These are phyloP conservation scores for Calyptomena viridis DNA, from an alignment of 2,113 vertebrate genomes.

Conservation along the genomic window DNA sequence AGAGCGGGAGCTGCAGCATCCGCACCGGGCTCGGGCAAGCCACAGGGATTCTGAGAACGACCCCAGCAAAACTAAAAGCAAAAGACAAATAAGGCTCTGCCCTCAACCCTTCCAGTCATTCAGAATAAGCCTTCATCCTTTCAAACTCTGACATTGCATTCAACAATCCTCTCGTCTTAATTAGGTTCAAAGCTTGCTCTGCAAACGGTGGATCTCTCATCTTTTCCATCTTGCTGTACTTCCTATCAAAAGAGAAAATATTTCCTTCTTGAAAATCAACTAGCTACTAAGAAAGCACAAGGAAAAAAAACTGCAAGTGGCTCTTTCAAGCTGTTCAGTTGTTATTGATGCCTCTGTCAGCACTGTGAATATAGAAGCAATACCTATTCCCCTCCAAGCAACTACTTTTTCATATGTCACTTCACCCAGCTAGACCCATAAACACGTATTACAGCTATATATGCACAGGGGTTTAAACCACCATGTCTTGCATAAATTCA, in stretches of 20 bases:
- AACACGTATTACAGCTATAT: neutral
- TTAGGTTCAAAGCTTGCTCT: slow-evolving; percentile 37
- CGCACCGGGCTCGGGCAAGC: neutral
- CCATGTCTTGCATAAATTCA: neutral
- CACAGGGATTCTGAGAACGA: neutral
- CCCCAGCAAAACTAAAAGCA: neutral
- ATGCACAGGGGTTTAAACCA: neutral
- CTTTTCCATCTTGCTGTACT: slow-evolving; percentile 60
- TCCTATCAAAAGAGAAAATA: slow-evolving; percentile 56
- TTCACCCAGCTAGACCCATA: neutral
- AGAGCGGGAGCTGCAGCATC: neutral
- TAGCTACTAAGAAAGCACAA: neutral
- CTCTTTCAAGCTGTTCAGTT: neutral
- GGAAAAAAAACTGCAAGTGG: neutral
- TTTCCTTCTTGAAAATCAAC: slow-evolving; percentile 52
- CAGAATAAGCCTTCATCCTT: neutral
- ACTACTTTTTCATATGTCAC: neutral
- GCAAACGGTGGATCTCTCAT: slow-evolving; percentile 15
- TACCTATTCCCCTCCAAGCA: neutral
- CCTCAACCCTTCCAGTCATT: slow-evolving; percentile 1
- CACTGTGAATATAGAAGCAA: neutral
- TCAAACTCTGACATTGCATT: slow-evolving; percentile 20
- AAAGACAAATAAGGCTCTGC: neutral
- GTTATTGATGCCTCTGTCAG: neutral
- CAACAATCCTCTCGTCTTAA: slow-evolving; percentile 32